phyloP scores from a whole-genome alignment of 2,113 vertebrate genomes.

The Pseudorectes ferrugineus region DNA sequence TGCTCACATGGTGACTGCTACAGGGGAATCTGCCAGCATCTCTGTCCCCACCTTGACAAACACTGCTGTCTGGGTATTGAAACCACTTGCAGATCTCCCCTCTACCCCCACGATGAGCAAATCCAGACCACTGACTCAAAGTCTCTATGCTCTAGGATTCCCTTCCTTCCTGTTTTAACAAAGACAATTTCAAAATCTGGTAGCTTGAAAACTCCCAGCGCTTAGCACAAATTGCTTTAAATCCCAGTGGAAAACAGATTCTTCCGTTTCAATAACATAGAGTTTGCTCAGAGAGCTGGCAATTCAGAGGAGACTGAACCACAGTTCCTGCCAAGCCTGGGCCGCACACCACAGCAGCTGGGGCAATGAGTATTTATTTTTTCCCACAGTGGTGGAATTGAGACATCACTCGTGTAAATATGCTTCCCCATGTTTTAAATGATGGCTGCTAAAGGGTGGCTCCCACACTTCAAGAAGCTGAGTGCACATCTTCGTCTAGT shows the following conservation, averaged over 20 bases:
- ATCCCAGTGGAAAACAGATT: background rate
- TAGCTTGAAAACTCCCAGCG: background rate
- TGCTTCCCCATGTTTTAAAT: background rate
- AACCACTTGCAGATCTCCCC: background rate
- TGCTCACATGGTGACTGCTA: background rate
- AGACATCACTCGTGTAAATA: background rate
- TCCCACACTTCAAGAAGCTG: background rate
- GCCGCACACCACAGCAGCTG: background rate
- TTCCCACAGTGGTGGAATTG: background rate
- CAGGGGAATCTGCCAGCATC: background rate
- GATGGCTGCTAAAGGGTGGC: background rate
- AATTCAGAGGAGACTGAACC: slow-evolving; percentile 7
- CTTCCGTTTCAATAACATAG: background rate
- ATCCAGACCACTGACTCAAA: background rate
- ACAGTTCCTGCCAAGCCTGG: background rate
- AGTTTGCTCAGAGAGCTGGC: slow-evolving; percentile 21
- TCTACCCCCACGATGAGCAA: background rate
- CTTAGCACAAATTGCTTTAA: background rate
- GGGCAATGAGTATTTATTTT: background rate
- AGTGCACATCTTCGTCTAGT: background rate
- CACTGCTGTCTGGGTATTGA: background rate
- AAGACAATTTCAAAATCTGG: background rate
- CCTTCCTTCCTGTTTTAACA: background rate
- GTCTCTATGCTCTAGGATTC: background rate
- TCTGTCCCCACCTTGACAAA: background rate